A percentile compares a stretch with the other conserved stretches of the same genome.
Evolutionary conservation across 2,797 vertebrate genomes (phyloP).

Genomic region (Carapus acus): DNA sequence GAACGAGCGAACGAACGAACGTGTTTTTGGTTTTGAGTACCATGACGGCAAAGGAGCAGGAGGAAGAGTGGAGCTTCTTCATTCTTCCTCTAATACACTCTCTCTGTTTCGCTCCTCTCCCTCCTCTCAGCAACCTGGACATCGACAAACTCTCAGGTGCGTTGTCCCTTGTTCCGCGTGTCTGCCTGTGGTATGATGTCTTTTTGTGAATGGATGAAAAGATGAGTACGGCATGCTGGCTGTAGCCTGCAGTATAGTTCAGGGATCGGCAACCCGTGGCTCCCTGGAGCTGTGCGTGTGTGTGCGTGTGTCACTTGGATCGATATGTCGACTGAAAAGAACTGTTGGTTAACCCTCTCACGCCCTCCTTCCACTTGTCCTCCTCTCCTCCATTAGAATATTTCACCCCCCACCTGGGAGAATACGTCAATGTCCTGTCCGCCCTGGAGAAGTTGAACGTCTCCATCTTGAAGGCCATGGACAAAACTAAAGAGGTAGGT

Average conservation of each 20-base stretch:
- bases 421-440: slow-evolving; percentile 83
- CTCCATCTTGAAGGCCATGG: slow-evolving; percentile 88
- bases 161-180: slow-evolving; percentile 8
- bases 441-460: slow-evolving; percentile 86
- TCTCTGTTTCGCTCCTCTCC: slow-evolving; percentile 29
- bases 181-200: too few relatives aligned
- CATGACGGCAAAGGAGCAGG: too few relatives aligned
- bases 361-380: background rate
- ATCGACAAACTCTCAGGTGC: slow-evolving; percentile 73
- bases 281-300: too few relatives aligned
- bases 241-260: slow-evolving; percentile 1
- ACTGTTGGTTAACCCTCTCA: too few relatives aligned
- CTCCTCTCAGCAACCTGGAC: slow-evolving; percentile 65
- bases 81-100: slow-evolving; percentile 14
- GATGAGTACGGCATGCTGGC: background rate
- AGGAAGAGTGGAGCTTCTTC: too few relatives aligned
- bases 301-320: too few relatives aligned
- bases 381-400: slow-evolving; percentile 71
- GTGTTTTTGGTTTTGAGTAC: too few relatives aligned
- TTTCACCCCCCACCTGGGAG: slow-evolving; percentile 84
- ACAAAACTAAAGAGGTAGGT: slow-evolving; percentile 89
- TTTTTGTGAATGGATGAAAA: too few relatives aligned
- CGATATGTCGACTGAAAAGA: too few relatives aligned
- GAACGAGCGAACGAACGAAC: too few relatives aligned
- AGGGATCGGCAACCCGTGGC: too few relatives aligned